Conservation (phyloP, 1,140 invertebrate genomes). For the Ruditapes philippinarum region DNA sequence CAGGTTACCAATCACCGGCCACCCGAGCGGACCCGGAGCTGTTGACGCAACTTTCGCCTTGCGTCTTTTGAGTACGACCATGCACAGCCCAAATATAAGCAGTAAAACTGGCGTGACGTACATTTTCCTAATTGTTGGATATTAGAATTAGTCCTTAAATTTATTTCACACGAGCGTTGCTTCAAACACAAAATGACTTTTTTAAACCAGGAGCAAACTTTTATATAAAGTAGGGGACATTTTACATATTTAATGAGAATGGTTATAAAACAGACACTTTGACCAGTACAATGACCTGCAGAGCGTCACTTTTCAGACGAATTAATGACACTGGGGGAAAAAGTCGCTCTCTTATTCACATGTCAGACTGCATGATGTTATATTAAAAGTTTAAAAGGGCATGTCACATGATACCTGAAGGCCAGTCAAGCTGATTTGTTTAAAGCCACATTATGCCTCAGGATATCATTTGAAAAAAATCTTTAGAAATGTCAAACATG, state of each 20-base stretch:
- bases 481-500: too few relatives aligned
- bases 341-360: not conserved
- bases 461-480: too few relatives aligned
- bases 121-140: not conserved
- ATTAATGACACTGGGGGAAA: not conserved
- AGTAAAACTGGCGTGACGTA: not conserved
- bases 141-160: too few relatives aligned
- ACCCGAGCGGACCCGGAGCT: constrained; percentile 76
- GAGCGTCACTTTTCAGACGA: not conserved
- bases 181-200: too few relatives aligned
- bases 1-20: constrained; percentile 79
- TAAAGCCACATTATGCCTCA: too few relatives aligned
- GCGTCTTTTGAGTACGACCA: not conserved
- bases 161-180: too few relatives aligned
- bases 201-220: too few relatives aligned
- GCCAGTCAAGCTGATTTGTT: too few relatives aligned
- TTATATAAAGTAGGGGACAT: too few relatives aligned
- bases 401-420: too few relatives aligned
- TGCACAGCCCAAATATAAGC: not conserved
- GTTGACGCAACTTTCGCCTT: constrained; percentile 10
- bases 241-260: not conserved
- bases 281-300: not conserved
- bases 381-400: too few relatives aligned
- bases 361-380: not conserved
- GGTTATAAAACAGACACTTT: not conserved